phyloP scores from a whole-genome alignment of 1,140 invertebrate genomes.

The Calephelis virginiensis region DNA sequence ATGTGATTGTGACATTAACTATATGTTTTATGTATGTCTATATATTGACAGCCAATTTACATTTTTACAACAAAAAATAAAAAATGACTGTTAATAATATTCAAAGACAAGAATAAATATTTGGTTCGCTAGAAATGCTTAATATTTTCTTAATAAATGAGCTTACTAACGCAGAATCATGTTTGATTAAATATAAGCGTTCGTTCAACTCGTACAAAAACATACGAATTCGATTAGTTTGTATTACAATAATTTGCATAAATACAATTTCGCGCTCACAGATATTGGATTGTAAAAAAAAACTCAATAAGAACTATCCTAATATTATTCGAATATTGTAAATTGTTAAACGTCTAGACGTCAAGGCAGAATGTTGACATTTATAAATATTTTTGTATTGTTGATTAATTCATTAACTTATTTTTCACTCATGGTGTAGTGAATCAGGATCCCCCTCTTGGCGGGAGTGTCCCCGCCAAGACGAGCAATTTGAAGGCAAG shows the following conservation, averaged over 20 bases:
- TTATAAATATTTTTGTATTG: background rate
- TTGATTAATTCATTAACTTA: background rate
- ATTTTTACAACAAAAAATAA: constrained; percentile 3
- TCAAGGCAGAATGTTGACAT: background rate
- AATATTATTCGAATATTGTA: constrained; percentile 1
- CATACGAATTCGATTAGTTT: constrained; percentile 13
- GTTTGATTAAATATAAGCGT: constrained; percentile 17
- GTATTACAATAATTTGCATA: constrained; percentile 12
- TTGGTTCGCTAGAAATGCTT: background rate
- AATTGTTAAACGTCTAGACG: constrained; percentile 2
- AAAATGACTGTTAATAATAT: constrained; percentile 1
- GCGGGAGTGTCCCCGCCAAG: no score
- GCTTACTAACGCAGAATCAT: background rate
- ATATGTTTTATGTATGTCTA: background rate
- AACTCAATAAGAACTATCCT: constrained; percentile 16
- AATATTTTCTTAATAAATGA: constrained; percentile 16
- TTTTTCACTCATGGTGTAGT: background rate
- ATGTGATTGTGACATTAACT: background rate
- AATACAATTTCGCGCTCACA: constrained; percentile 17
- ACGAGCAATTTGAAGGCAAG: no score
- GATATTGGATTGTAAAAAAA: constrained; percentile 12
- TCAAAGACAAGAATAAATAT: constrained; percentile 18
- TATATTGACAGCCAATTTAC: constrained; percentile 9
- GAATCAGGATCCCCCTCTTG: background rate
- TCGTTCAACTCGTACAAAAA: constrained; percentile 20